Conservation (phyloP, 2,888 invertebrate genomes). For the Diabrotica balteata region DNA sequence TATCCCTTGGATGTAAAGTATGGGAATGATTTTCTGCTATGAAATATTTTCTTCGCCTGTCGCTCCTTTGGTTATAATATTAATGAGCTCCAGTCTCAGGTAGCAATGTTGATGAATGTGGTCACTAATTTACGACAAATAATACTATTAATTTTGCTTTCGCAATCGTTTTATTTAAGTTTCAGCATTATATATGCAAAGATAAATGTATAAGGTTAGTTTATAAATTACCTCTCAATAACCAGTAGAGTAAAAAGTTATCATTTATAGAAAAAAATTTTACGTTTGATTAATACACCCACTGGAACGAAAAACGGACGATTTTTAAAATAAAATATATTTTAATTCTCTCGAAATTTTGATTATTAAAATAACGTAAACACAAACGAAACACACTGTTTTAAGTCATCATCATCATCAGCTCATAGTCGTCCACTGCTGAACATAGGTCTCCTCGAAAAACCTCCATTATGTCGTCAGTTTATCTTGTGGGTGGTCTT, state of each 20-base stretch:
- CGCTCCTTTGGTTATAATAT: slow-evolving; percentile 10
- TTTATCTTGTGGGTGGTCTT: no score
- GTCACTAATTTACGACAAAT: slow-evolving; percentile 21
- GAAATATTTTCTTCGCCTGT: slow-evolving; percentile 3
- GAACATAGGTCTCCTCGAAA: no score
- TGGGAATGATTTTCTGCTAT: slow-evolving; percentile 20
- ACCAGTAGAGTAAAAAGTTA: no score
- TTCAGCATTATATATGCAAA: background rate
- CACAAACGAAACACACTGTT: no score
- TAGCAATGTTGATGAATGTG: slow-evolving; percentile 15
- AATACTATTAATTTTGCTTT: slow-evolving; percentile 12
- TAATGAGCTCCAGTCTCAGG: slow-evolving; percentile 12
- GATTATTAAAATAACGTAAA: no score
- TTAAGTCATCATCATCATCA: no score
- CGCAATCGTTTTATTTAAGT: background rate
- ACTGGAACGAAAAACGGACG: no score
- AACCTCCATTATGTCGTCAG: no score
- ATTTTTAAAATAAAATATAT: no score
- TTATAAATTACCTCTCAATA: background rate
- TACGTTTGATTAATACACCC: slow-evolving; percentile 4
- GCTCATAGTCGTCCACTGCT: no score
- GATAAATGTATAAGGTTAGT: background rate
- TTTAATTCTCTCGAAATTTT: no score
- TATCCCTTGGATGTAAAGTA: slow-evolving; percentile 2
- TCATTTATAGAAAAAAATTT: no score